Conservation (phyloP, 2,888 invertebrate species). For the Beris morrisii region DNA sequence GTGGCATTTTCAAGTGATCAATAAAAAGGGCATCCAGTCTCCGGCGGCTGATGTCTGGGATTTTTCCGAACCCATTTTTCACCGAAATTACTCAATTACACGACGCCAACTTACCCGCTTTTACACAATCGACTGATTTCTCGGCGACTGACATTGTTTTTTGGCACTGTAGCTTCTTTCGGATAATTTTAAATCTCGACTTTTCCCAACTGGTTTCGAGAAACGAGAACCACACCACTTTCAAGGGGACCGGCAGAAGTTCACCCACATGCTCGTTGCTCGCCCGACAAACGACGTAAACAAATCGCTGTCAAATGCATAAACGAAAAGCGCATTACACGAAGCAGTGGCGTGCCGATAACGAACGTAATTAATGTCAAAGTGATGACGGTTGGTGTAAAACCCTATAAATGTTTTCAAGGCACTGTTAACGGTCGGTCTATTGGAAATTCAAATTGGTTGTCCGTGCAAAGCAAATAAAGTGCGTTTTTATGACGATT, state of each 20-base stretch:
- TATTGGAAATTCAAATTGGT: too few relatives aligned
- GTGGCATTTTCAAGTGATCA: constrained; percentile 30
- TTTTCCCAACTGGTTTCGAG: constrained; percentile 1
- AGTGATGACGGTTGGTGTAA: too few relatives aligned
- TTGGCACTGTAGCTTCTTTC: constrained; percentile 7
- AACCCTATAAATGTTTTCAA: too few relatives aligned
- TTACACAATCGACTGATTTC: constrained; percentile 18
- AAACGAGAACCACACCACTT: constrained; percentile 18
- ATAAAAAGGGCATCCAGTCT: constrained; percentile 26
- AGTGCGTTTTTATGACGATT: too few relatives aligned
- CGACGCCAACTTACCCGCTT: constrained; percentile 11
- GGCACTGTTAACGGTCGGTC: too few relatives aligned
- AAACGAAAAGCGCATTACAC: constrained; percentile 9
- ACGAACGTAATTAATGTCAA: too few relatives aligned
- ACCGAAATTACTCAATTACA: neutral
- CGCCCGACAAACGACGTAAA: constrained; percentile 6
- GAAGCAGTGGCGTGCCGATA: constrained; percentile 5
- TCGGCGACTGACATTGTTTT: constrained; percentile 30
- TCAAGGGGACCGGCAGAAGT: constrained; percentile 23
- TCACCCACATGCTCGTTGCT: constrained; percentile 17
- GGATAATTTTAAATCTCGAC: neutral
- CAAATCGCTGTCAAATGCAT: constrained; percentile 20
- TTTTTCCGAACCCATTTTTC: neutral
- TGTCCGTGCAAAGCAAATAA: too few relatives aligned
- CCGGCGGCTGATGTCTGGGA: constrained; percentile 8